Base-by-base conservation (phyloP, 2,113 vertebrate genomes). In the Ibidorhyncha struthersii region DNA sequence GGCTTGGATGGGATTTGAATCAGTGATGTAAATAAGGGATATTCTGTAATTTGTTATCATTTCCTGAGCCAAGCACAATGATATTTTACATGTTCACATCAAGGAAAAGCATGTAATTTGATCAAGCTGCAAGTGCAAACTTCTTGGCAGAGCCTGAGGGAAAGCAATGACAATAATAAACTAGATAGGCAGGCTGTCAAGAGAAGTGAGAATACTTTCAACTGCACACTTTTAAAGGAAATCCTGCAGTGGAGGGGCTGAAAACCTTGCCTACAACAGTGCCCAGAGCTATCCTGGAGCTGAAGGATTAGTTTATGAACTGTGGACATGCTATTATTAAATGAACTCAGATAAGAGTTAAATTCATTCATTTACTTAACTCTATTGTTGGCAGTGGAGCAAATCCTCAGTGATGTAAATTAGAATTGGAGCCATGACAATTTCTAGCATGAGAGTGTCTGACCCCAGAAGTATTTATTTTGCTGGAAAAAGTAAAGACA, bases 71-170 rank as follows among this genome's bases (percentile, higher is more conserved):
- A 94, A 92, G 91, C 38, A n/a, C 50, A 73, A 88, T 38, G 84
- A 86, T 85, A 63, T 91, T 96, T 90, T 95, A 92, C 81, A 93
- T 61, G 82, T 72, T 93, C 80, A 79, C 62, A 89, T 97, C 95
- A 92, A 97, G 77, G 36, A 81, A 87, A 96, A 95, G 47, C 53
- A 92, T 86, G 76, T 83, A 95, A 85, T 96, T 96, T 96, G 88
- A 97, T 98, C 91, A 95, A 82, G 52, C 52, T 94, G 40, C 55
- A 58, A 96, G 52, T 62, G 67, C 30, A 91, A 93, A 91, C 77
- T 98, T 95, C 62, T 96, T 93, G 82, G 78, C 55, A 96, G 83
- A 94, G 71, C 83, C 67, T 86, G 89, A 66, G 61, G 90, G 86
- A 91, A 94, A 89, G 76, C 63, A 90, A 52, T 41, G 72, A 82